phyloP scores from a whole-genome alignment of 1,140 invertebrate species.

The Pseudoatta argentina region DNA sequence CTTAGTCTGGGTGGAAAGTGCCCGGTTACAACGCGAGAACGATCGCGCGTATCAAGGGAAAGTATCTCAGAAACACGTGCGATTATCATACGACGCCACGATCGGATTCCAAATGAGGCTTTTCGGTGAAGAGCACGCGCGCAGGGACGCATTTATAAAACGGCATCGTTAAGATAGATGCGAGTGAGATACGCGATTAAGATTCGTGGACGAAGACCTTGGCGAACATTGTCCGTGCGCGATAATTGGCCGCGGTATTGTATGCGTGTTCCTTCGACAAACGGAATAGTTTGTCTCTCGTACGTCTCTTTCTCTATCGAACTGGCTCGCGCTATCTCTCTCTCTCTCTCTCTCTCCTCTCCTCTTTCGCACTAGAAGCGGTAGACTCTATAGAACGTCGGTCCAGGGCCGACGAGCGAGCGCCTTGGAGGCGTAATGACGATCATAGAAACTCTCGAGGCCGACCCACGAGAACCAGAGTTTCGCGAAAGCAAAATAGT shows the following conservation, averaged over 20 bases:
- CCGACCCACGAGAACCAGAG: slow-evolving; percentile 65
- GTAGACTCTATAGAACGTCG: slow-evolving; percentile 54
- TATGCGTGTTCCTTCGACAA: slow-evolving; percentile 43
- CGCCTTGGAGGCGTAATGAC: slow-evolving; percentile 80
- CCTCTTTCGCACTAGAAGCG: slow-evolving; percentile 39
- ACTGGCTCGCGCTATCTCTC: slow-evolving; percentile 28
- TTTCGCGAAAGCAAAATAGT: slow-evolving; percentile 71
- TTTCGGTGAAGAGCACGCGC: not conserved
- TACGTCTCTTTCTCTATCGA: slow-evolving; percentile 52
- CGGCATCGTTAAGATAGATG: slow-evolving; percentile 32
- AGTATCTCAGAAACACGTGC: slow-evolving; percentile 41
- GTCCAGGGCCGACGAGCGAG: slow-evolving; percentile 78
- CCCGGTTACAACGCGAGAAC: not conserved
- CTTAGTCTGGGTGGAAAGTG: too few relatives aligned
- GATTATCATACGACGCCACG: slow-evolving; percentile 23
- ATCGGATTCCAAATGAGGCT: slow-evolving; percentile 13
- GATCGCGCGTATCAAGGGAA: slow-evolving; percentile 22
- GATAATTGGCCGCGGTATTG: slow-evolving; percentile 71
- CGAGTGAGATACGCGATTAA: slow-evolving; percentile 44
- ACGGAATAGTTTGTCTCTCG: slow-evolving; percentile 67
- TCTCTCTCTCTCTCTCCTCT: slow-evolving; percentile 34
- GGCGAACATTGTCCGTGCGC: slow-evolving; percentile 67
- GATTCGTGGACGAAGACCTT: slow-evolving; percentile 74
- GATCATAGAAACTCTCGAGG: slow-evolving; percentile 80
- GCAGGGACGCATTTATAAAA: slow-evolving; percentile 7